phyloP scores from a whole-genome alignment of 2,888 invertebrate genomes.

The Harpagoxenus sublaevis region DNA sequence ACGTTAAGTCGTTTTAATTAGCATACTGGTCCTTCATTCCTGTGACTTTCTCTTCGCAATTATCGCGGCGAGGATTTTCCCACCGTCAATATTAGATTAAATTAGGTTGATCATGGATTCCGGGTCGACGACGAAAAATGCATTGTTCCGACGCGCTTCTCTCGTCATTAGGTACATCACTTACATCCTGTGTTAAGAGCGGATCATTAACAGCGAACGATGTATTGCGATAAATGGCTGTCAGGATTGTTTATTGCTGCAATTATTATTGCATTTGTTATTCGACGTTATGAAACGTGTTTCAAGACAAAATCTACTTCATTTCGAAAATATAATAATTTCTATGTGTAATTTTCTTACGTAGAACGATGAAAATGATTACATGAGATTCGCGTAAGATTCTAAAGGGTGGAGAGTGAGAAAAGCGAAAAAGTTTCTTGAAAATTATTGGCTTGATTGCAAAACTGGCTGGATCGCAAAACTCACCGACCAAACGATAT shows the following conservation, averaged over 20 bases:
- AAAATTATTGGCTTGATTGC: not conserved
- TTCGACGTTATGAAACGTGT: not conserved
- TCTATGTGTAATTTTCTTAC: not conserved
- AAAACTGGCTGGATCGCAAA: conserved; percentile 7
- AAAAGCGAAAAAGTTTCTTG: not conserved
- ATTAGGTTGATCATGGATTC: conserved; percentile 3
- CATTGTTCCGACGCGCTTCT: conserved; percentile 15
- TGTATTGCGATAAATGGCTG: not conserved
- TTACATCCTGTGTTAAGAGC: conserved; percentile 7
- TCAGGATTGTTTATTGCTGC: not conserved
- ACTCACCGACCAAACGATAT: conserved; percentile 1
- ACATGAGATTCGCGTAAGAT: not conserved
- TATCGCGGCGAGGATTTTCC: conserved; percentile 32
- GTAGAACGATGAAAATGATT: not conserved
- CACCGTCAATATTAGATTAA: conserved; percentile 26
- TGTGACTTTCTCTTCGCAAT: conserved; percentile 39
- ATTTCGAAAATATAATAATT: not conserved
- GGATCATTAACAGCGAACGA: not conserved
- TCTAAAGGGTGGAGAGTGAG: not conserved
- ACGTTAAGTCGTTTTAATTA: conserved; percentile 19
- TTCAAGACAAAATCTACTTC: not conserved
- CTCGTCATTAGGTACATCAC: conserved; percentile 12
- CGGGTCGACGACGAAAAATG: conserved; percentile 6
- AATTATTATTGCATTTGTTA: conserved; percentile 25
- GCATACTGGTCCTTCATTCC: conserved; percentile 14